These are phyloP conservation scores for Otis tarda DNA, from an alignment of 2,113 vertebrate species.

Conservation along the genomic window DNA sequence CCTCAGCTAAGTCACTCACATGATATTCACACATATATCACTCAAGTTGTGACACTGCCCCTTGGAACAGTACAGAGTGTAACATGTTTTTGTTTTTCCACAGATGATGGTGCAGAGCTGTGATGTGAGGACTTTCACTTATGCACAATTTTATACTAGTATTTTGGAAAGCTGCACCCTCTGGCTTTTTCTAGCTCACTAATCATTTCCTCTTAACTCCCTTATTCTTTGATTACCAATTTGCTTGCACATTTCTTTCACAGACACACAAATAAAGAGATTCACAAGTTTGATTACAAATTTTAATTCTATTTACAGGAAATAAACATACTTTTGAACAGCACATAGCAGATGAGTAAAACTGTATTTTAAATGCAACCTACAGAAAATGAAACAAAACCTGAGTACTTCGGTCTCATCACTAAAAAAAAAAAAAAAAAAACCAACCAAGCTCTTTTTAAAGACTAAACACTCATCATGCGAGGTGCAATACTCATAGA, in stretches of 20 bases:
- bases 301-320: slow-evolving; percentile 80
- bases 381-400: slow-evolving; percentile 7
- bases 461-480: slow-evolving; percentile 88
- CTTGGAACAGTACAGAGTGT: not conserved
- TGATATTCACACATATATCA: not conserved
- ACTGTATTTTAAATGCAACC: not conserved
- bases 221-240: slow-evolving; percentile 34
- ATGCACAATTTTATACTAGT: slow-evolving; percentile 12
- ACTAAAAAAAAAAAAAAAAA: not conserved
- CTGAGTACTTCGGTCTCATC: not conserved
- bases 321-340: slow-evolving; percentile 58
- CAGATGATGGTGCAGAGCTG: slow-evolving; percentile 74
- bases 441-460: not conserved
- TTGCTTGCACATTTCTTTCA: slow-evolving; percentile 47
- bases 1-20: not conserved
- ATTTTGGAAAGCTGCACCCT: slow-evolving; percentile 33
- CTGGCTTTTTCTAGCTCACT: slow-evolving; percentile 49
- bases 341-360: slow-evolving; percentile 38
- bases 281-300: slow-evolving; percentile 67
- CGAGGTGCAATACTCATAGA: slow-evolving; percentile 99
- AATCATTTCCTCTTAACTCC: slow-evolving; percentile 28
- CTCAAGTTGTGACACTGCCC: not conserved
- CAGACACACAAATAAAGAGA: slow-evolving; percentile 55
- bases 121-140: slow-evolving; percentile 51
- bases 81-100: slow-evolving; percentile 50